phyloP scores from a whole-genome alignment of 2,888 invertebrate species.

The Dinocampus coccinellae region DNA sequence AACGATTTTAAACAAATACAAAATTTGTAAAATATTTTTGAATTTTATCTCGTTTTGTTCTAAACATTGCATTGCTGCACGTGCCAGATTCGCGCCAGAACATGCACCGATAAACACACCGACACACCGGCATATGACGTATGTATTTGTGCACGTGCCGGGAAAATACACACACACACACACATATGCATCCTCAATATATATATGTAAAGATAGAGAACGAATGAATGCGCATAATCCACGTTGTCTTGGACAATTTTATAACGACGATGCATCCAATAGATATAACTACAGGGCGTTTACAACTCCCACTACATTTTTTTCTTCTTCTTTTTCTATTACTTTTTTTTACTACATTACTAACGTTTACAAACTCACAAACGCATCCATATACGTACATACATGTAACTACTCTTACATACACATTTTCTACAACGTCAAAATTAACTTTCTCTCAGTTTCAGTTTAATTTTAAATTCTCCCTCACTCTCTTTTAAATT shows the following conservation, averaged over 20 bases:
- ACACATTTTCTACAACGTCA: not conserved
- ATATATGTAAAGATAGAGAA: conserved; percentile 1
- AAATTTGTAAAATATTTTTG: too few species aligned
- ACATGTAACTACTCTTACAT: not conserved
- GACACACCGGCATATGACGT: conserved; percentile 39
- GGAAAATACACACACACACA: not conserved
- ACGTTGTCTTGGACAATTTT: not conserved
- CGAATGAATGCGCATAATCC: conserved; percentile 25
- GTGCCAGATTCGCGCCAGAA: conserved; percentile 34
- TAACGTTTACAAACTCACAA: not conserved
- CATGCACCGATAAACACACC: not conserved
- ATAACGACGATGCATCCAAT: not conserved
- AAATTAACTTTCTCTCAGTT: conserved; percentile 10
- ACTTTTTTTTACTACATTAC: not conserved
- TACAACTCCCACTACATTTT: not conserved
- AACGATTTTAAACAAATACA: too few species aligned
- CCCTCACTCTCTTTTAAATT: not conserved
- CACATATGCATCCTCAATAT: conserved; percentile 41
- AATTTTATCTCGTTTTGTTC: not conserved
- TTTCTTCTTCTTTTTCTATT: not conserved
- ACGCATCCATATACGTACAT: not conserved
- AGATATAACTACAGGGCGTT: not conserved
- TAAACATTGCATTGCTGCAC: conserved; percentile 33
- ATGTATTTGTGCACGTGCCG: conserved; percentile 61
- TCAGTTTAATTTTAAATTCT: not conserved